Evolutionary conservation across 1,140 invertebrate species (phyloP).

Genomic region (Drosophila dunni): DNA sequence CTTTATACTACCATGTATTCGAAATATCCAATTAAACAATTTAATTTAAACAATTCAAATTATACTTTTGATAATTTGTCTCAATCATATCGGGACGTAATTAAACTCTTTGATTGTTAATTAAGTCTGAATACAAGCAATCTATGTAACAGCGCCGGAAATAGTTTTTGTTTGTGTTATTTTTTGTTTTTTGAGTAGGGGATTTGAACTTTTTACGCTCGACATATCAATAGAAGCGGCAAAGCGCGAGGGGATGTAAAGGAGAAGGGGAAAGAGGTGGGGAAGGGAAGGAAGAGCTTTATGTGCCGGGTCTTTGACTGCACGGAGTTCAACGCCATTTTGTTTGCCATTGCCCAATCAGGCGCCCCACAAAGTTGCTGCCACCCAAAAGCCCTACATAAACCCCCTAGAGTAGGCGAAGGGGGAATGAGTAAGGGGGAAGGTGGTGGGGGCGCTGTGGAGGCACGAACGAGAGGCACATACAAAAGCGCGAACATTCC

Average conservation of each 20-base stretch:
- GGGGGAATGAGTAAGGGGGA: background rate
- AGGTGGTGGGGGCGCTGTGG: background rate
- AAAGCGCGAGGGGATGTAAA: background rate
- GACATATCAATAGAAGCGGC: slow-evolving; percentile 65
- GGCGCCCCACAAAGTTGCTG: slow-evolving; percentile 41
- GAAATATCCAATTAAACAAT: too few species aligned
- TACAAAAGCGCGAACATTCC: slow-evolving; percentile 78
- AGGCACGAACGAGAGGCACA: slow-evolving; percentile 11
- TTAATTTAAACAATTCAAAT: too few species aligned
- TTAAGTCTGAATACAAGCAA: background rate
- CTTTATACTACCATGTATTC: too few species aligned
- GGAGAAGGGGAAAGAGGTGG: slow-evolving; percentile 19
- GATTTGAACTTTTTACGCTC: slow-evolving; percentile 69
- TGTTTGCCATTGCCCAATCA: slow-evolving; percentile 59
- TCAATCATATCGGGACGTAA: too few species aligned
- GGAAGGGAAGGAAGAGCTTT: background rate
- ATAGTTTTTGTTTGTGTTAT: slow-evolving; percentile 23
- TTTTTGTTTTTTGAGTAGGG: slow-evolving; percentile 56
- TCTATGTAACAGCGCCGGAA: background rate
- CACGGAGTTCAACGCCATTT: slow-evolving; percentile 71
- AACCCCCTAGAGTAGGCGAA: background rate
- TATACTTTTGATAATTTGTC: too few species aligned
- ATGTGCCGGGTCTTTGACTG: slow-evolving; percentile 49
- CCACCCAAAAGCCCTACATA: slow-evolving; percentile 20
- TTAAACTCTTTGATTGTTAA: background rate